Conservation (phyloP, 2,797 vertebrate species). For the Smutsia temminckii region DNA sequence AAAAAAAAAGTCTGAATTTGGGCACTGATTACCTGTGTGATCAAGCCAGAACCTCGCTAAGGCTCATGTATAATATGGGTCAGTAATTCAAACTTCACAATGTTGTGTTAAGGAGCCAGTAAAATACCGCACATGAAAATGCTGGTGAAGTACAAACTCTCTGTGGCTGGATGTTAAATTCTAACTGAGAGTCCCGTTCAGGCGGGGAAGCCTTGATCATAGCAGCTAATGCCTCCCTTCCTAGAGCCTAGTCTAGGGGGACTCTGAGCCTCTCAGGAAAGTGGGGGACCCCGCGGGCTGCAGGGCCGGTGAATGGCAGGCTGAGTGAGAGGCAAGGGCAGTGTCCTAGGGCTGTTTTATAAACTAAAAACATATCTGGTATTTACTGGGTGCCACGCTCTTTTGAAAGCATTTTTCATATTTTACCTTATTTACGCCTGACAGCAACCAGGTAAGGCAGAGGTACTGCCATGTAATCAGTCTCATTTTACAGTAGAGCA, state of each 20-base stretch:
- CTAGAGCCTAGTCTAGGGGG: too few species aligned
- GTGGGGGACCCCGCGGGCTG: neutral
- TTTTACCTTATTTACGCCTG: neutral
- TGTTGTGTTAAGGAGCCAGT: neutral
- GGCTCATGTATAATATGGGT: neutral
- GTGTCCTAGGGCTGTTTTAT: neutral
- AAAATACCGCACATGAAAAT: neutral
- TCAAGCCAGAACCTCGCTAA: neutral
- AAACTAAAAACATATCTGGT: neutral
- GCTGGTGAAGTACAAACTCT: neutral
- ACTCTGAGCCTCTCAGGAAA: neutral
- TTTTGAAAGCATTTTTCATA: neutral
- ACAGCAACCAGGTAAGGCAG: neutral
- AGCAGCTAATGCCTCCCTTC: neutral
- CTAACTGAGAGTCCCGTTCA: neutral
- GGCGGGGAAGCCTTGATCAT: neutral
- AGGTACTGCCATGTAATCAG: neutral
- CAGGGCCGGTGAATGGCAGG: neutral
- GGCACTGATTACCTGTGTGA: neutral
- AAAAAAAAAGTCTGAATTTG: slow-evolving; percentile 19
- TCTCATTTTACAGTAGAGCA: neutral
- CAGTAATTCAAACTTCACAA: neutral
- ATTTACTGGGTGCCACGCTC: neutral
- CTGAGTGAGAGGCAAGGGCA: neutral
- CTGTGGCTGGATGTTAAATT: neutral